These are phyloP conservation scores for Emydoidea blandingii DNA, from an alignment of 2,797 vertebrate genomes.

Conservation along the genomic window DNA sequence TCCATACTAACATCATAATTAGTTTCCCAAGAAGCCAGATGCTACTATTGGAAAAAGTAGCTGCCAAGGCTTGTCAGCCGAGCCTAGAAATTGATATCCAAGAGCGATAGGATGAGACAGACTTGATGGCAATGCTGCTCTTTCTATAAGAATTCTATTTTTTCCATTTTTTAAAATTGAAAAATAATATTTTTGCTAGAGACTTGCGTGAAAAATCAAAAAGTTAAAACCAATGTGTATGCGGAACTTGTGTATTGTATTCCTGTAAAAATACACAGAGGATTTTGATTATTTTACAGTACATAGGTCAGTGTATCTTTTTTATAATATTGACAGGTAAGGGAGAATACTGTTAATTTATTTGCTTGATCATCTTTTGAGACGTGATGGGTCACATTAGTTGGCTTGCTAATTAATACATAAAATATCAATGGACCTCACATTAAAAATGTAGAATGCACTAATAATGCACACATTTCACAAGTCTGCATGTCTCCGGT, in stretches of 20 bases:
- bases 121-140: slow-evolving; percentile 58
- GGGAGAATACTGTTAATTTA: slow-evolving; percentile 37
- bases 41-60: slow-evolving; percentile 82
- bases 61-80: slow-evolving; percentile 80
- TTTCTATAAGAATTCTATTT: slow-evolving; percentile 78
- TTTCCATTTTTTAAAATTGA: not conserved
- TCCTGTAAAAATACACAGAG: slow-evolving; percentile 54
- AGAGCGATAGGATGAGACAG: slow-evolving; percentile 75
- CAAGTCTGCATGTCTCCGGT: slow-evolving; percentile 15
- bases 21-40: slow-evolving; percentile 81
- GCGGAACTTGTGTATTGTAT: slow-evolving; percentile 51
- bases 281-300: slow-evolving; percentile 33
- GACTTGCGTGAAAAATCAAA: slow-evolving; percentile 67
- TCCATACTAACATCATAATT: slow-evolving; percentile 59
- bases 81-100: slow-evolving; percentile 76
- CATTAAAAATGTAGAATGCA: not conserved
- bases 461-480: slow-evolving; percentile 25
- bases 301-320: slow-evolving; percentile 1
- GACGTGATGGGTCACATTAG: not conserved
- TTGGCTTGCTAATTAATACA: slow-evolving; percentile 22
- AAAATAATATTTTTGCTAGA: slow-evolving; percentile 16
- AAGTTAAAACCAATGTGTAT: slow-evolving; percentile 63
- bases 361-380: slow-evolving; percentile 46
- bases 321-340: slow-evolving; percentile 43
- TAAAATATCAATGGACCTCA: not conserved